Evolutionary conservation across 1,140 invertebrate genomes (phyloP).

Genomic region (Calephelis virginiensis): DNA sequence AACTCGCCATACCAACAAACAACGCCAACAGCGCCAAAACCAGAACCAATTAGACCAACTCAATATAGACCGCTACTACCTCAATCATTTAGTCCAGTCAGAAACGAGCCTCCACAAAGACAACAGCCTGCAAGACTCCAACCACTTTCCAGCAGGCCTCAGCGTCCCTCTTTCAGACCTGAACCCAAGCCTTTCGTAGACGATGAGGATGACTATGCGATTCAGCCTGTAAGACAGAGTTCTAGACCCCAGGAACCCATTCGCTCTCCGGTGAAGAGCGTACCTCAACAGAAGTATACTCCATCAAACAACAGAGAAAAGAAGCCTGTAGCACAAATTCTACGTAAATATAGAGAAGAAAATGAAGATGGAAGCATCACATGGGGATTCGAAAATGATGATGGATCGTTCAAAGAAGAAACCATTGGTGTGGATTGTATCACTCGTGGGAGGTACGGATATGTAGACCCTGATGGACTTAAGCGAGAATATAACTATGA

Average conservation of each 20-base stretch:
- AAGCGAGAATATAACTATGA: constrained; percentile 86
- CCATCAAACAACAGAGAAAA: constrained; percentile 70
- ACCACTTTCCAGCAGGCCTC: constrained; percentile 70
- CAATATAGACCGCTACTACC: constrained; percentile 59
- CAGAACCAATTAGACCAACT: constrained; percentile 63
- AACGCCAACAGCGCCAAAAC: constrained; percentile 49
- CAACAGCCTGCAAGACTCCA: constrained; percentile 67
- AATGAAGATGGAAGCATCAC: constrained; percentile 90
- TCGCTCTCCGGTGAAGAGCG: constrained; percentile 62
- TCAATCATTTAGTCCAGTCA: constrained; percentile 57
- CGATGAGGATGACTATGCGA: constrained; percentile 60
- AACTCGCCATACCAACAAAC: constrained; percentile 62
- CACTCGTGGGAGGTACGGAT: constrained; percentile 89
- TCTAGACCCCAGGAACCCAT: constrained; percentile 66
- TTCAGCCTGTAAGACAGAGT: constrained; percentile 70
- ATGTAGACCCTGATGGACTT: constrained; percentile 88
- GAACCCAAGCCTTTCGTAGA: constrained; percentile 64
- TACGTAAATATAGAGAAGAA: constrained; percentile 87
- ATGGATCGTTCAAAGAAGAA: constrained; percentile 89
- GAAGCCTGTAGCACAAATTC: constrained; percentile 86
- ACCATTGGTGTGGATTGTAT: constrained; percentile 89
- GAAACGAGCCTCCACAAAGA: constrained; percentile 54
- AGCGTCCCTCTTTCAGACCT: constrained; percentile 71
- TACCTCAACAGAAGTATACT: constrained; percentile 59
- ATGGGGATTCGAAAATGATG: constrained; percentile 92